Percentiles rank a stretch among this genome's conserved stretches.
Conservation (phyloP, 2,888 invertebrate genomes). For the Xylocampa areola region DNA sequence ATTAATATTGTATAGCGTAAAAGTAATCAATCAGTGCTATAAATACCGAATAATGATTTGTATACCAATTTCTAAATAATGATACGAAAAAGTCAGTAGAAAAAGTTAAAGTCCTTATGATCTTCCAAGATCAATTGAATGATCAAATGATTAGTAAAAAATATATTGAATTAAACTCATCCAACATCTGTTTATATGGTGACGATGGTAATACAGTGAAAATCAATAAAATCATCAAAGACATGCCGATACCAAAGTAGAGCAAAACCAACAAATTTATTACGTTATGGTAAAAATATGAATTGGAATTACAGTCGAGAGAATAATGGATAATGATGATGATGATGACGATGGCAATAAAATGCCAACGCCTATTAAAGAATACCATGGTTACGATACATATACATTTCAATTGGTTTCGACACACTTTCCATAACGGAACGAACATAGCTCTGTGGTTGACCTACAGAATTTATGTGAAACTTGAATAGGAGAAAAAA, state of each 20-base stretch:
- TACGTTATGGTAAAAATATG: constrained; percentile 22
- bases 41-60: no score
- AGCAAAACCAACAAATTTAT: constrained; percentile 25
- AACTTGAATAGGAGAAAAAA: constrained; percentile 38
- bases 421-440: constrained; percentile 50
- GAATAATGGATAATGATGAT: constrained; percentile 34
- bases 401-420: constrained; percentile 41
- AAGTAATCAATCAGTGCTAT: no score
- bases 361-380: constrained; percentile 28
- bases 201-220: no score
- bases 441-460: constrained; percentile 33
- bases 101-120: no score
- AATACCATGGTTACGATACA: constrained; percentile 21
- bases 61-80: no score
- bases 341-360: constrained; percentile 32
- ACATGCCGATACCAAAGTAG: constrained; percentile 23
- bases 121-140: no score
- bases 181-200: no score
- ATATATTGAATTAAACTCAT: no score
- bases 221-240: no score
- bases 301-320: constrained; percentile 24
- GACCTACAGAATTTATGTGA: constrained; percentile 38
- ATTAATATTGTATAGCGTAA: no score
- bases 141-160: no score
- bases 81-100: no score